A percentile compares a stretch with the other conserved stretches of the same genome.
phyloP scores from a whole-genome alignment of 2,797 vertebrate genomes.

The Ispidina picta region DNA sequence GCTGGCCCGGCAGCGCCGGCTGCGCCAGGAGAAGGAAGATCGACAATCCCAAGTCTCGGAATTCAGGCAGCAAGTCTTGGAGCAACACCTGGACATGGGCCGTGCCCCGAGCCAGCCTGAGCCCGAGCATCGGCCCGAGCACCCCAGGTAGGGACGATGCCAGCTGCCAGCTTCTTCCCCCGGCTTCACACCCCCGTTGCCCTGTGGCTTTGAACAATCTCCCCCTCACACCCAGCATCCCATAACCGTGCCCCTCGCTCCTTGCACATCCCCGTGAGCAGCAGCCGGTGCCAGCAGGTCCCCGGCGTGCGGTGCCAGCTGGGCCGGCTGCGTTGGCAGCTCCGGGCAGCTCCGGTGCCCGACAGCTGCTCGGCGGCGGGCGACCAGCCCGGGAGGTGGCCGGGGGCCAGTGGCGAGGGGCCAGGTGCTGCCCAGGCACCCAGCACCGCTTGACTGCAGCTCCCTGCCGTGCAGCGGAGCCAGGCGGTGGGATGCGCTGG shows the following conservation, averaged over 20 bases:
- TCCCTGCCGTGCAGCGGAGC: background rate
- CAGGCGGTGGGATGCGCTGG: rapidly evolving
- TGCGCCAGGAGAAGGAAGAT: constrained; percentile 97
- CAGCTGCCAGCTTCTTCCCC: background rate
- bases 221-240: background rate
- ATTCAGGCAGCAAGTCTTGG: constrained; percentile 95
- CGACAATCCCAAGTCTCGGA: constrained; percentile 97
- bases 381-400: constrained; percentile 25
- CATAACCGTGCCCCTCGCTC: rapidly evolving
- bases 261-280: background rate
- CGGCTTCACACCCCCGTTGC: background rate
- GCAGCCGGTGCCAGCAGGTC: background rate
- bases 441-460: constrained; percentile 22
- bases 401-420: background rate
- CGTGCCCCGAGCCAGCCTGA: constrained; percentile 78
- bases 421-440: constrained; percentile 55
- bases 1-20: constrained; percentile 92
- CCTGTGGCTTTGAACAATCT: background rate
- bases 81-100: constrained; percentile 93
- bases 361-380: constrained; percentile 63
- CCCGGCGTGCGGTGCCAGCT: background rate
- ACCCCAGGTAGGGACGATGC: constrained; percentile 80
- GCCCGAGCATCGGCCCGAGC: constrained; percentile 85
- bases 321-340: constrained; percentile 52
- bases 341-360: background rate